Evolutionary conservation across 2,888 invertebrate genomes (phyloP).

Genomic region (Platypus cylindrus): DNA sequence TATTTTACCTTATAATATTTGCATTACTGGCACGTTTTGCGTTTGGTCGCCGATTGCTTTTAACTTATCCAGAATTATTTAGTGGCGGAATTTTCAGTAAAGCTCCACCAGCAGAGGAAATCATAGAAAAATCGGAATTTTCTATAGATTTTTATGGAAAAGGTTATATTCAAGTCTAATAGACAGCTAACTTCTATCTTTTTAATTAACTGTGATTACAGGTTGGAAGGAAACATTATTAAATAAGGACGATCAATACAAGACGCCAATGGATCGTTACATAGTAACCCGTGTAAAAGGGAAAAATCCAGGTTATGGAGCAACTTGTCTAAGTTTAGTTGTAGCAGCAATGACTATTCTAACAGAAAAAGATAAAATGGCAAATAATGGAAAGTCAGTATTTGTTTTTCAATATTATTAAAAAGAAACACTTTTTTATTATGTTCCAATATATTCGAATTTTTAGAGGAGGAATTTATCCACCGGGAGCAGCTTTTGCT

Average conservation of each 20-base stretch:
- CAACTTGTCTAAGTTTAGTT: conserved; percentile 62
- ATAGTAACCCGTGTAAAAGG: conserved; percentile 54
- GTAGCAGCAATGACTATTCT: conserved; percentile 63
- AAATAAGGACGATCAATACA: conserved; percentile 43
- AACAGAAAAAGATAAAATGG: conserved; percentile 63
- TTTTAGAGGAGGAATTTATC: conserved; percentile 42
- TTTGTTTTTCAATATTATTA: no score
- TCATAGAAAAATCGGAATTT: conserved; percentile 49
- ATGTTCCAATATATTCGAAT: not conserved
- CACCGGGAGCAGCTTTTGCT: conserved; percentile 76
- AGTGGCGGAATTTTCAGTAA: conserved; percentile 48
- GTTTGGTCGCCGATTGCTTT: conserved; percentile 44
- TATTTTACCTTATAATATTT: conserved; percentile 49
- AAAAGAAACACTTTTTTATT: not conserved
- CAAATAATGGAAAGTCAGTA: conserved; percentile 36
- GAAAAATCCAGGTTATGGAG: conserved; percentile 69
- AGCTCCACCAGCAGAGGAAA: conserved; percentile 50
- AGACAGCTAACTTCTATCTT: not conserved
- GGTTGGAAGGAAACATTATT: conserved; percentile 57
- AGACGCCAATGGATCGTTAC: conserved; percentile 42
- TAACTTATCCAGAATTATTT: conserved; percentile 15
- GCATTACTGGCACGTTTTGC: conserved; percentile 34
- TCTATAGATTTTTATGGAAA: conserved; percentile 56
- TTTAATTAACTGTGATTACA: conserved; percentile 1
- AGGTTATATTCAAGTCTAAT: conserved; percentile 28